Conservation (phyloP, 2,888 invertebrate species). For the Incurvaria masculella region DNA sequence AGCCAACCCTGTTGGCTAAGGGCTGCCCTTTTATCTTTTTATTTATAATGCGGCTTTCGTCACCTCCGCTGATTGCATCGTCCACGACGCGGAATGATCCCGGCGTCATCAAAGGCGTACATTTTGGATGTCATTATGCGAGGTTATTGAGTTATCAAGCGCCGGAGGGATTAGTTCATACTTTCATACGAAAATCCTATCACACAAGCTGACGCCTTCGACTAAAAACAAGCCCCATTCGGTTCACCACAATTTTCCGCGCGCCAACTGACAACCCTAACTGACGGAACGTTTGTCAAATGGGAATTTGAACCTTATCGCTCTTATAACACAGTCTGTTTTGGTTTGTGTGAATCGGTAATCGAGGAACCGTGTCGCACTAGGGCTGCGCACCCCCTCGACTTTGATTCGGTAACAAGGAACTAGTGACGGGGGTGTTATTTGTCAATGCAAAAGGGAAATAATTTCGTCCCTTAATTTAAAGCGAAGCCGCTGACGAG, state of each 20-base stretch:
- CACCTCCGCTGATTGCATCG: constrained; percentile 29
- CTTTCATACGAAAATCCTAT: constrained; percentile 56
- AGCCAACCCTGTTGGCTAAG: background rate
- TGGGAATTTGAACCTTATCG: constrained; percentile 20
- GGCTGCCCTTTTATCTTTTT: constrained; percentile 52
- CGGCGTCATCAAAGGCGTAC: constrained; percentile 42
- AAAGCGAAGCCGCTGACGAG: constrained; percentile 43
- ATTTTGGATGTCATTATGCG: constrained; percentile 42
- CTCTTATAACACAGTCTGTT: too few relatives aligned
- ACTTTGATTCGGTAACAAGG: constrained; percentile 41
- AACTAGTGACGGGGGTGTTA: constrained; percentile 39
- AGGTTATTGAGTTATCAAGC: constrained; percentile 55
- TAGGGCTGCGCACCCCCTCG: constrained; percentile 25
- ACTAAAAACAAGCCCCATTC: constrained; percentile 48
- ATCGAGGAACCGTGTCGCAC: constrained; percentile 22
- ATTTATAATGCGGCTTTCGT: constrained; percentile 56
- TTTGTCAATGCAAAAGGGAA: constrained; percentile 47
- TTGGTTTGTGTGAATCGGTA: constrained; percentile 14
- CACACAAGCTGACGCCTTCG: constrained; percentile 57
- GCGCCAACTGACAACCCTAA: background rate
- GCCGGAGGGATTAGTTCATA: constrained; percentile 52
- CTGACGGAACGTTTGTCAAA: background rate
- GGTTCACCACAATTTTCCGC: constrained; percentile 42
- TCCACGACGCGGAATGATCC: constrained; percentile 16
- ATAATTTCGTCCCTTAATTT: constrained; percentile 45